These are phyloP conservation scores for Ormyrus labotus DNA, from an alignment of 2,888 invertebrate genomes.

Conservation along the genomic window DNA sequence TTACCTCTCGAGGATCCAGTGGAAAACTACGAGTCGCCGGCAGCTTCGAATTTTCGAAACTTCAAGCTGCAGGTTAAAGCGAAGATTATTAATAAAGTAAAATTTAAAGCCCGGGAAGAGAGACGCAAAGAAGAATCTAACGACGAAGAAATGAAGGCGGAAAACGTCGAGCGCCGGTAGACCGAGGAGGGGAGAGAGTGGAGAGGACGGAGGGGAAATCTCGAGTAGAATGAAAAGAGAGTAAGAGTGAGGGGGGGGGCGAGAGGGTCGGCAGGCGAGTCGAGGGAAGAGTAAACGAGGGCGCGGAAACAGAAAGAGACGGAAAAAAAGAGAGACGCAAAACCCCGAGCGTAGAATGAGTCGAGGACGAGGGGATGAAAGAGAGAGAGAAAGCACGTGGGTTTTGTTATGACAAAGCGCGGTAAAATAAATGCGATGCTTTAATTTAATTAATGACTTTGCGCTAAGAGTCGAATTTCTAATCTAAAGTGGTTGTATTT, in stretches of 20 bases:
- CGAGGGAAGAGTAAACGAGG: slow-evolving; percentile 46
- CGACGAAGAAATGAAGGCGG: slow-evolving; percentile 42
- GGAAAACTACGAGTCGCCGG: too few species aligned
- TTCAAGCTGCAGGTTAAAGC: background rate
- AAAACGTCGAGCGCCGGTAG: slow-evolving; percentile 39
- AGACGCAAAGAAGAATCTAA: slow-evolving; percentile 28
- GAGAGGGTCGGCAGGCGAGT: background rate
- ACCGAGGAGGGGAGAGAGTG: slow-evolving; percentile 9
- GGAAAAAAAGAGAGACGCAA: slow-evolving; percentile 6
- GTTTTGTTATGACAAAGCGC: slow-evolving; percentile 33
- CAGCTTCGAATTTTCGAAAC: too few species aligned
- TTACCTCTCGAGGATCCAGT: too few species aligned
- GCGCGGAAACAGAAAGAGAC: slow-evolving; percentile 32
- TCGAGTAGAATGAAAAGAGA: slow-evolving; percentile 51
- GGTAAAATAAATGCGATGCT: slow-evolving; percentile 27
- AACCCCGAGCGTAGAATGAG: too few species aligned
- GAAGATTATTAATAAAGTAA: slow-evolving; percentile 34
- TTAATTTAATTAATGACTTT: slow-evolving; percentile 2
- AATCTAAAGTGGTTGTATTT: too few species aligned
- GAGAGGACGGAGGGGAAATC: slow-evolving; percentile 24
- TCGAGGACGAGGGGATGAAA: background rate
- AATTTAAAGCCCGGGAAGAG: background rate
- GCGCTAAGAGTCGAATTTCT: too few species aligned
- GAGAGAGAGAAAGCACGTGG: slow-evolving; percentile 11
- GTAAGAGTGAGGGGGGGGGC: slow-evolving; percentile 37